Percentiles rank a stretch among this genome's conserved stretches.
Conservation (phyloP, 2,797 vertebrate genomes). For the Acestrorhynchus altus region DNA sequence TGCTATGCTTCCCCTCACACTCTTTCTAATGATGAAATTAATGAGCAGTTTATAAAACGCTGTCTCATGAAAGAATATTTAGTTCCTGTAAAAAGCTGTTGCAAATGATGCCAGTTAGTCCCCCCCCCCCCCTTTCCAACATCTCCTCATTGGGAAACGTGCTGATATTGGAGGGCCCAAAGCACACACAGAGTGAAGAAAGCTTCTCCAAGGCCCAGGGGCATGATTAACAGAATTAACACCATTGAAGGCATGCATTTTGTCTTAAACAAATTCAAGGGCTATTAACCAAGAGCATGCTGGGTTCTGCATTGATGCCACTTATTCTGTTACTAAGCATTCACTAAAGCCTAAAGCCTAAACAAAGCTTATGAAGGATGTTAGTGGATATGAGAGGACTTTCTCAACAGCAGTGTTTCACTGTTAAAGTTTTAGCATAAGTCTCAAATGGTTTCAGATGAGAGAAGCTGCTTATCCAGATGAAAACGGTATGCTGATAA, state of each 20-base stretch:
- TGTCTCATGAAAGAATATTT: conserved; percentile 90
- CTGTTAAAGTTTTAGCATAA: too few species aligned
- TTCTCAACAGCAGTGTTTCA: background rate
- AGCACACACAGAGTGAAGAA: conserved; percentile 17
- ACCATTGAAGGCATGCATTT: conserved; percentile 47
- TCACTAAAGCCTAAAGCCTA: conserved; percentile 43
- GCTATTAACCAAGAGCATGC: conserved; percentile 52
- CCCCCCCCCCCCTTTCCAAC: background rate
- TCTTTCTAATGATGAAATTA: conserved; percentile 92
- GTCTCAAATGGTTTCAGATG: too few species aligned
- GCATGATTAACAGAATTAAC: conserved; percentile 57
- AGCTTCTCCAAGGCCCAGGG: conserved; percentile 48
- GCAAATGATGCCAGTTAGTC: conserved; percentile 76
- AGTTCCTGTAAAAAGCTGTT: conserved; percentile 87
- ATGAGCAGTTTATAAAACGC: conserved; percentile 93
- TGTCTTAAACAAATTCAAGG: conserved; percentile 57
- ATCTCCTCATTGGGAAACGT: conserved; percentile 8
- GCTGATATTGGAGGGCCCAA: background rate
- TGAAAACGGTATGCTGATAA: too few species aligned
- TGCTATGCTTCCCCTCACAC: conserved; percentile 93
- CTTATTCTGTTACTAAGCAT: conserved; percentile 31
- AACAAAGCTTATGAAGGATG: conserved; percentile 13
- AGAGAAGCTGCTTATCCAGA: too few species aligned
- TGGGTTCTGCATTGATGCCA: conserved; percentile 34
- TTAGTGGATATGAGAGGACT: conserved; percentile 6